A percentile compares a stretch with the other conserved stretches of the same genome.
phyloP scores from a whole-genome alignment of 2,888 invertebrate genomes.

The Tipula vernalis region DNA sequence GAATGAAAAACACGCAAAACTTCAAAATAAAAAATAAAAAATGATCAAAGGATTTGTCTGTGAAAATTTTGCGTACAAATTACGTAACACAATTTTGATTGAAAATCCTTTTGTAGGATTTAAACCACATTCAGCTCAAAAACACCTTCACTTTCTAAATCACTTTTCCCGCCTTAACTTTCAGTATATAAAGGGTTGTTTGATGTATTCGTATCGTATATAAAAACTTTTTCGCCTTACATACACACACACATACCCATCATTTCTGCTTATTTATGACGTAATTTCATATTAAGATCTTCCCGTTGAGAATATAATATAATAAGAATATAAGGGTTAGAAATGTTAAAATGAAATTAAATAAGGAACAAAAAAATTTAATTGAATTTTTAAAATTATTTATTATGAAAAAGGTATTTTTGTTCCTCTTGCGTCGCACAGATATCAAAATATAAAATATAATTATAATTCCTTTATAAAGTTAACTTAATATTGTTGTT shows the following conservation, averaged over 20 bases:
- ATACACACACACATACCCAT: background rate
- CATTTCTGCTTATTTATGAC: background rate
- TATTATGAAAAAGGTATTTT: background rate
- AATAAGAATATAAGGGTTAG: background rate
- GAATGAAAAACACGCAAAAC: background rate
- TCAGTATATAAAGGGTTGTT: background rate
- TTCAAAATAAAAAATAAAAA: background rate
- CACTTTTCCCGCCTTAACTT: background rate
- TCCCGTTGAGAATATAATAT: background rate
- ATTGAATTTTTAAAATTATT: constrained; percentile 4
- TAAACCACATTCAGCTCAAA: background rate
- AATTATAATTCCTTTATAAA: background rate
- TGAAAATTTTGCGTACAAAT: background rate
- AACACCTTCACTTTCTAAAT: background rate
- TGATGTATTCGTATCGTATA: background rate
- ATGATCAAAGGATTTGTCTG: background rate
- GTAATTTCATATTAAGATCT: background rate
- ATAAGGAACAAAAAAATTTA: background rate
- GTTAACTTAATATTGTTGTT: background rate
- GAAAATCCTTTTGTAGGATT: background rate
- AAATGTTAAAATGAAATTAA: background rate
- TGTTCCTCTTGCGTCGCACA: background rate
- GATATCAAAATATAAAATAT: background rate
- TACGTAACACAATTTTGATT: background rate
- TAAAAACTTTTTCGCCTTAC: background rate